phyloP scores from a whole-genome alignment of 1,140 invertebrate genomes.

The Sweltsa coloradensis region DNA sequence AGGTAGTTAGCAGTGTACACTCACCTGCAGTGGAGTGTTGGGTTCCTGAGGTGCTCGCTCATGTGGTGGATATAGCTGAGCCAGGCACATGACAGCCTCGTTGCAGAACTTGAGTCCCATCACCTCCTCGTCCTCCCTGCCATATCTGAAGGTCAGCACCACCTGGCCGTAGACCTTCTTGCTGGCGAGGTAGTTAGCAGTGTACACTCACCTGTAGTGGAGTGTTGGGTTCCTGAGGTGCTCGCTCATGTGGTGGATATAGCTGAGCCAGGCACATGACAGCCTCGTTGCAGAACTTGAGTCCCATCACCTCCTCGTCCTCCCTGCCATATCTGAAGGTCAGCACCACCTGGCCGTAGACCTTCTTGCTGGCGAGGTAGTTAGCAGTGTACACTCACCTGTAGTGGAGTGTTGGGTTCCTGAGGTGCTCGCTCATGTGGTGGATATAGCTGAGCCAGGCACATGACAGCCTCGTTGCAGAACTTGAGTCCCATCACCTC shows the following conservation, averaged over 20 bases:
- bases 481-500: conserved; percentile 88
- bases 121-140: conserved; percentile 81
- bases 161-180: conserved; percentile 73
- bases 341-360: conserved; percentile 71
- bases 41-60: conserved; percentile 21
- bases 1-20: too few species aligned
- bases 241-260: conserved; percentile 46
- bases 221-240: conserved; percentile 31
- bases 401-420: conserved; percentile 44
- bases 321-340: conserved; percentile 82
- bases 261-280: conserved; percentile 74
- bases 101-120: conserved; percentile 88
- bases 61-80: conserved; percentile 64
- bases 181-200: too few species aligned
- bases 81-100: conserved; percentile 73
- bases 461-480: conserved; percentile 82
- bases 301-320: conserved; percentile 85
- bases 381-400: too few species aligned
- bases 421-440: conserved; percentile 29
- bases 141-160: conserved; percentile 76
- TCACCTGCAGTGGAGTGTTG: conserved; percentile 61
- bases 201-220: conserved; percentile 58
- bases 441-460: conserved; percentile 72
- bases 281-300: conserved; percentile 84
- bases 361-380: too few species aligned